Percentiles rank a stretch among this genome's conserved stretches.
Evolutionary conservation across 2,113 vertebrate genomes (phyloP).

Genomic region (Lasiurus cinereus): DNA sequence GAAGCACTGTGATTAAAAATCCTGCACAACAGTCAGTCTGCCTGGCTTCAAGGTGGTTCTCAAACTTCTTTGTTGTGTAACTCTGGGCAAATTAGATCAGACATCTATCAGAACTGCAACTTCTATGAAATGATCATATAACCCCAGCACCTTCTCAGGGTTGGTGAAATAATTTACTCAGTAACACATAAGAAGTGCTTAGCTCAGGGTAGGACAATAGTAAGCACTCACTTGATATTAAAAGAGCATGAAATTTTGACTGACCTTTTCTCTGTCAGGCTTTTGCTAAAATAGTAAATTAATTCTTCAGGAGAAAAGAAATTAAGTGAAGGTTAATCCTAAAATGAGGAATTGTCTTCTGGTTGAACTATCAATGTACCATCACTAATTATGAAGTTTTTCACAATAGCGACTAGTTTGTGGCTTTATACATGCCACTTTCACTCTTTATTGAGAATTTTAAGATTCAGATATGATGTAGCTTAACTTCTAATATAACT

Average conservation of each 20-base stretch:
- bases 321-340: neutral
- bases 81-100: neutral
- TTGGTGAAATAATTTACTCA: neutral
- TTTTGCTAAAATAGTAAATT: constrained; percentile 24
- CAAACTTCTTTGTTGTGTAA: neutral
- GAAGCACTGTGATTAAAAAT: neutral
- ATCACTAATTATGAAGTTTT: neutral
- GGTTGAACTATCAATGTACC: neutral
- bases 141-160: neutral
- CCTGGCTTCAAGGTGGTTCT: neutral
- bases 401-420: neutral
- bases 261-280: neutral
- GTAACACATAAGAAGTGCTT: neutral
- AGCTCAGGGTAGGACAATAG: neutral
- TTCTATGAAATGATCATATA: neutral
- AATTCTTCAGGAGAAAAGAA: constrained; percentile 40
- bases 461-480: constrained; percentile 22
- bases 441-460: constrained; percentile 22
- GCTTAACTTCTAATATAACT: neutral
- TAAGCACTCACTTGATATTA: neutral
- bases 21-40: neutral
- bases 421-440: neutral
- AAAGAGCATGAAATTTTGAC: neutral
- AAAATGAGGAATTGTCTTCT: neutral
- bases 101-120: neutral